These are phyloP conservation scores for Venturia canescens DNA, from an alignment of 1,140 invertebrate genomes.

Conservation along the genomic window DNA sequence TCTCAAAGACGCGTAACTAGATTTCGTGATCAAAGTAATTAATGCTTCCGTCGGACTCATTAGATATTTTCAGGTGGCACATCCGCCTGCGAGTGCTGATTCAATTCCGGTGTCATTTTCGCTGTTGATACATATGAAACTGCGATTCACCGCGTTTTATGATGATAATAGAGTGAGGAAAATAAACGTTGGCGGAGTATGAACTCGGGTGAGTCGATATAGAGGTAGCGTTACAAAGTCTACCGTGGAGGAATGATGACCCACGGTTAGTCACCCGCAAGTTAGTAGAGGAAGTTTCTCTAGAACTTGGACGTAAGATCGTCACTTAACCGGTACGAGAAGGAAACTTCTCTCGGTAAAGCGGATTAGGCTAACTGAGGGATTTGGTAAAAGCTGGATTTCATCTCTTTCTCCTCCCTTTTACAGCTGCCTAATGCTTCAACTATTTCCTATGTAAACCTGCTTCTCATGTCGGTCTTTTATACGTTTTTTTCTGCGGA, in stretches of 20 bases:
- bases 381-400: slow-evolving; percentile 44
- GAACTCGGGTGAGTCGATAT: background rate
- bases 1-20: too few relatives aligned
- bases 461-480: slow-evolving; percentile 6
- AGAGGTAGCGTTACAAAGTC: background rate
- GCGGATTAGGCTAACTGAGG: slow-evolving; percentile 52
- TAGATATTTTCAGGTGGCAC: too few relatives aligned
- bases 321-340: slow-evolving; percentile 47
- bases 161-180: background rate
- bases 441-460: background rate
- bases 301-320: slow-evolving; percentile 35
- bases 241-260: slow-evolving; percentile 33
- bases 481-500: background rate
- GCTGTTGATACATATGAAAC: background rate
- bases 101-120: too few relatives aligned
- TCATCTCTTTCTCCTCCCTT: background rate
- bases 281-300: slow-evolving; percentile 47
- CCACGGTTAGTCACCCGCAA: slow-evolving; percentile 50
- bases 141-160: background rate
- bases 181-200: background rate
- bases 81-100: too few relatives aligned
- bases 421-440: background rate
- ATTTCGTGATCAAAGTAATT: too few relatives aligned
- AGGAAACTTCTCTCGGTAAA: slow-evolving; percentile 46
- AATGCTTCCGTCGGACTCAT: too few relatives aligned